Evolutionary conservation across 2,797 vertebrate genomes (phyloP).

Genomic region (Antrozous pallidus): DNA sequence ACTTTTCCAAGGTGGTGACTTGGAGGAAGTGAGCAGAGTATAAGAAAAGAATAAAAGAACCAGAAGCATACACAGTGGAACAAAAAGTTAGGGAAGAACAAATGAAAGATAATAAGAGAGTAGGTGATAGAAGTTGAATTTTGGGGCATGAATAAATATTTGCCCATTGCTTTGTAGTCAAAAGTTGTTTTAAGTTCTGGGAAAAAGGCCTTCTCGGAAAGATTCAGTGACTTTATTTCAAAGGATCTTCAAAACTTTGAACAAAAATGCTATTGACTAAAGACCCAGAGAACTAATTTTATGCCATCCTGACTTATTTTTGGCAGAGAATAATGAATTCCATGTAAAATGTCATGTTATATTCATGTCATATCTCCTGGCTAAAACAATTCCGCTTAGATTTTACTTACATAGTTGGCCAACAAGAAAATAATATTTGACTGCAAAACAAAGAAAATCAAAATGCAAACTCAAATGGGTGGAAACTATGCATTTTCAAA

Average conservation of each 20-base stretch:
- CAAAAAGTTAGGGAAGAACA: neutral
- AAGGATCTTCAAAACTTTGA: constrained; percentile 52
- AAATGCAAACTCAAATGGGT: constrained; percentile 62
- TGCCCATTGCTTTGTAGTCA: neutral
- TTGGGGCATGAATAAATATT: neutral
- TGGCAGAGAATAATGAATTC: constrained; percentile 30
- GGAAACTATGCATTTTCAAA: constrained; percentile 72
- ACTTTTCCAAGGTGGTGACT: neutral
- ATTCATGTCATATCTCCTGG: constrained; percentile 48
- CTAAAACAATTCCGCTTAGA: constrained; percentile 42
- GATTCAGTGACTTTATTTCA: constrained; percentile 49
- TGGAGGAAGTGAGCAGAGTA: neutral
- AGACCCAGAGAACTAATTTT: constrained; percentile 60
- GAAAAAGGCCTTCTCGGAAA: neutral
- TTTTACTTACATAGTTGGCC: constrained; percentile 66
- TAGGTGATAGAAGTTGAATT: neutral
- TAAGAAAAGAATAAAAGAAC: neutral
- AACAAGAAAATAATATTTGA: constrained; percentile 69
- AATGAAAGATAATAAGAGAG: neutral
- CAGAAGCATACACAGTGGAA: neutral
- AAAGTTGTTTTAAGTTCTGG: neutral
- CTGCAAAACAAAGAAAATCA: constrained; percentile 70
- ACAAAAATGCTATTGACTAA: constrained; percentile 54
- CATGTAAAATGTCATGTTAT: constrained; percentile 59
- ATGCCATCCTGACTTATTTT: constrained; percentile 43